Evolutionary conservation across 2,113 vertebrate species (phyloP), one percentile per base, ranked within the genome.

Genomic region (Glareola pratincola): DNA sequence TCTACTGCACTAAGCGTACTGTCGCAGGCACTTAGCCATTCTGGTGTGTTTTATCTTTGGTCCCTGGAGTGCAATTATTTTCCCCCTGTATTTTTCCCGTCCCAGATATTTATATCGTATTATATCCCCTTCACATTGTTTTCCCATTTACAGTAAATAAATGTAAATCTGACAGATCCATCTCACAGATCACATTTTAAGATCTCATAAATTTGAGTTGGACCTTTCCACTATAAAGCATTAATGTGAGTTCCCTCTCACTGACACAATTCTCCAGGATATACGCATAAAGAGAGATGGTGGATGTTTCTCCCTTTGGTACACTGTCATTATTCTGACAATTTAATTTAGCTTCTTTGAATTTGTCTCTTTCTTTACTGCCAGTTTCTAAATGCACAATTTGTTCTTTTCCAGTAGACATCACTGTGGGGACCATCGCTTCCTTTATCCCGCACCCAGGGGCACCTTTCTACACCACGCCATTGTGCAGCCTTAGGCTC

Each of bases 61-160:
- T 80, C 47, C 48, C 41, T 14, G 23, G 16, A 66, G 3, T n/a
- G 43, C 62, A 48, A 47, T 51, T 50, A 47, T 60, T 78, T 69
- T 6, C 23, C 9, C 20, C 4, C 22, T 29, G 4, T 37, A 21
- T 79, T 95, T 74, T 89, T 71, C 13, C 27, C 21, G 48, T 72
- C 63, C 57, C 15, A 20, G 74, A 32, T 60, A 63, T 56, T 56
- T 88, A 27, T 13, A 59, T 53, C 2, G 1, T 30, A 50, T 67
- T 34, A 57, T 48, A 67, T 21, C 8, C 47, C 32, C 9, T 72
- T 84, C 59, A 64, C 13, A 22, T 36, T 94, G 12, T 82, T 86
- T 90, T 57, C 41, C 50, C 22, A 60, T 95, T 92, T 80, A 88
- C 43, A 91, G 63, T 50, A 87, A 97, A 89, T 45, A 86, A 95